These are phyloP conservation scores for Drosophila grimshawi DNA, from an alignment of 1,140 invertebrate genomes.

Conservation along the genomic window DNA sequence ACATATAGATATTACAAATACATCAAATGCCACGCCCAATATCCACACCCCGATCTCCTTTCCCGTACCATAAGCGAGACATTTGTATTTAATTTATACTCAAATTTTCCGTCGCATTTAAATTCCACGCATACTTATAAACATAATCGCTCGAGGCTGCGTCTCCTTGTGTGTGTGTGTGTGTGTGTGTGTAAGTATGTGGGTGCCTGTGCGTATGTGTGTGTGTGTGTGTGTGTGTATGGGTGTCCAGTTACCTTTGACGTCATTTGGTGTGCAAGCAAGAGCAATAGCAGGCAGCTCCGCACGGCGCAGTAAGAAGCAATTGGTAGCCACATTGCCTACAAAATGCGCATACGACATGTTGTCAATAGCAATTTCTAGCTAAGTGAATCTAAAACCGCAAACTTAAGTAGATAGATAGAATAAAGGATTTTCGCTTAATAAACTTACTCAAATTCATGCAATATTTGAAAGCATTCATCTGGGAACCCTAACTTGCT, in stretches of 20 bases:
- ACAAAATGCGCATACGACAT: constrained; percentile 60
- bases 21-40: constrained; percentile 18
- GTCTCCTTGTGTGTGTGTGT: background rate
- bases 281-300: constrained; percentile 23
- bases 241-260: constrained; percentile 61
- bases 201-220: constrained; percentile 12
- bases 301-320: constrained; percentile 12
- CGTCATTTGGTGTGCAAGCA: constrained; percentile 70
- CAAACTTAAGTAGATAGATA: background rate
- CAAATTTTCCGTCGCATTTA: constrained; percentile 21
- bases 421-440: background rate
- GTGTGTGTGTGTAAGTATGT: constrained; percentile 17
- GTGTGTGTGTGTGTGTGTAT: constrained; percentile 14
- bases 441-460: background rate
- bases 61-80: constrained; percentile 25
- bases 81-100: constrained; percentile 46
- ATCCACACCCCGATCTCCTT: constrained; percentile 3
- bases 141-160: constrained; percentile 17
- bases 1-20: constrained; percentile 4
- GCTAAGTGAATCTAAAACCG: constrained; percentile 5
- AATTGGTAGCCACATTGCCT: constrained; percentile 52
- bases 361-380: constrained; percentile 17
- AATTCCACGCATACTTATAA: constrained; percentile 42
- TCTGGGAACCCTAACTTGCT: background rate
- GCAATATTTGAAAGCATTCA: background rate